Conservation (phyloP, 2,113 vertebrate species). For the Oreochromis spilurus region DNA sequence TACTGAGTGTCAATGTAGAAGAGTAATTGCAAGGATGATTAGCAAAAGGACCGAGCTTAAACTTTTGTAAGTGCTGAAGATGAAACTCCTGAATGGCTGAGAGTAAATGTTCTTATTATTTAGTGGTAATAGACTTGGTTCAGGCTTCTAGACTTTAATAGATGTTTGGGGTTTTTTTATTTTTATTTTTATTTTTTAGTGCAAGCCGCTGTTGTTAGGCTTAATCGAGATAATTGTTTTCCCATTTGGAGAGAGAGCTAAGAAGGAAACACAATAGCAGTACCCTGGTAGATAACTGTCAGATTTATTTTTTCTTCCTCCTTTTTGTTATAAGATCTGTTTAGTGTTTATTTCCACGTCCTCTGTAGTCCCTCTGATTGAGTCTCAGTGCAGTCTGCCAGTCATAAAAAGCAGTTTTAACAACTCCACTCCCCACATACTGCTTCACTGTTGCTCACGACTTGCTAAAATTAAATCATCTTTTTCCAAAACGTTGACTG, state of each 20-base stretch:
- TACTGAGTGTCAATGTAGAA: conserved; percentile 27
- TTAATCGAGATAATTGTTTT: conserved; percentile 27
- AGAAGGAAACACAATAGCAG: conserved; percentile 12
- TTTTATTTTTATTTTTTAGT: background rate
- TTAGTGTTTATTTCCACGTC: background rate
- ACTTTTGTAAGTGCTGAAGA: conserved; percentile 26
- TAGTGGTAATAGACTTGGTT: conserved; percentile 54
- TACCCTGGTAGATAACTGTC: conserved; percentile 6
- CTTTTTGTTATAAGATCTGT: conserved; percentile 7
- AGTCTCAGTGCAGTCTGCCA: background rate
- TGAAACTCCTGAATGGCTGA: conserved; percentile 29
- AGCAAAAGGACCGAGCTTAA: conserved; percentile 21
- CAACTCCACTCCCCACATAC: background rate
- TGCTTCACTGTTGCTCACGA: background rate
- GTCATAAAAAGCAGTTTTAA: background rate
- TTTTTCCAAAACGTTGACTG: background rate
- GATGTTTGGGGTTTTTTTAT: background rate
- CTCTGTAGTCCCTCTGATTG: background rate
- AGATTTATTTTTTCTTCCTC: conserved; percentile 14
- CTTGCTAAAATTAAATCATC: background rate
- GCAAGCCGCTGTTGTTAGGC: conserved; percentile 34
- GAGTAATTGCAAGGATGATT: conserved; percentile 46
- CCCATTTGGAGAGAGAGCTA: conserved; percentile 17
- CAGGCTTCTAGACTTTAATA: conserved; percentile 56
- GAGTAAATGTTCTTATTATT: conserved; percentile 43